phyloP scores from a whole-genome alignment of 2,113 vertebrate species.

The Progne subis region DNA sequence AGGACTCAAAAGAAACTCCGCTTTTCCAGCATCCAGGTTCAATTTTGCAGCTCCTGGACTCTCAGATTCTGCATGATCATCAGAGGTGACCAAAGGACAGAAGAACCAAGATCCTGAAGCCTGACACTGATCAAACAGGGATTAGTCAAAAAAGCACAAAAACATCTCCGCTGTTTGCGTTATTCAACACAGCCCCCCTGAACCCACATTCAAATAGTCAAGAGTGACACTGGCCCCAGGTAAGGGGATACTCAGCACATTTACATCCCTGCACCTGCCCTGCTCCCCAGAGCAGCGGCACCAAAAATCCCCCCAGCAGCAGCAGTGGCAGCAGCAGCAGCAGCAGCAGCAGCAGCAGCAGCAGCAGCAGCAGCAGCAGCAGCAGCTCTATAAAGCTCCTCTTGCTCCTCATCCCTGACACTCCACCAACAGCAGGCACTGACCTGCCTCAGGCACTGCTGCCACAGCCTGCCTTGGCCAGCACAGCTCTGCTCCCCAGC shows the following conservation, averaged over 20 bases:
- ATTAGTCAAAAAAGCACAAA: neutral
- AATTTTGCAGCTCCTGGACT: neutral
- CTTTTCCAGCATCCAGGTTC: neutral
- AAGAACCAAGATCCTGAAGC: neutral
- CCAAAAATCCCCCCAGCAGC: neutral
- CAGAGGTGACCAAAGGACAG: too few relatives aligned
- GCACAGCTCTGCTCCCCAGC: too few relatives aligned
- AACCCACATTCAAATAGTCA: neutral
- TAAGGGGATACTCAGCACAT: constrained; percentile 17
- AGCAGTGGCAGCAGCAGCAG: neutral
- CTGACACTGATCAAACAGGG: neutral
- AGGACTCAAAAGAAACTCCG: neutral
- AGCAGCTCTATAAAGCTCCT: too few relatives aligned
- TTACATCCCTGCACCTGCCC: constrained; percentile 34
- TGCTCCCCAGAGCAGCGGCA: neutral
- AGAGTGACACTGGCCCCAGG: neutral
- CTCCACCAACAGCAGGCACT: too few relatives aligned
- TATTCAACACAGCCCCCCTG: neutral
- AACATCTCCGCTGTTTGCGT: neutral
- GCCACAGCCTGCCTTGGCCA: too few relatives aligned
- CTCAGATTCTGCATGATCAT: neutral
- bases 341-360: too few relatives aligned
- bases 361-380: too few relatives aligned
- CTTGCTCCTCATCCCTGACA: too few relatives aligned
- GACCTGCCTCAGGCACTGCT: too few relatives aligned